Evolutionary conservation across 2,888 invertebrate species (phyloP).

Genomic region (Oegoconia quadripuncta): DNA sequence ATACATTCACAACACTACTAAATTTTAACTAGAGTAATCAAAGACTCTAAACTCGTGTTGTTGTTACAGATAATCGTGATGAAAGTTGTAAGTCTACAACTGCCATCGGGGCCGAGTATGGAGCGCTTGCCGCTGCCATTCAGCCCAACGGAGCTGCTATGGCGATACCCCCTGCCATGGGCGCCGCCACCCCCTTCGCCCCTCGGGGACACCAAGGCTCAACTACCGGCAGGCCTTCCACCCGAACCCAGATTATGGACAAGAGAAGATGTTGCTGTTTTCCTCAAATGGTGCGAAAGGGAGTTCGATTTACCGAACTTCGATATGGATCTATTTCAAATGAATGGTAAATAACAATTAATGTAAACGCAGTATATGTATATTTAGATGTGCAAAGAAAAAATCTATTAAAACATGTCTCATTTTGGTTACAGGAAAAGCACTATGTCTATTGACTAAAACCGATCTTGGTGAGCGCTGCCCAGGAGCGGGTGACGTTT

Average conservation of each 20-base stretch:
- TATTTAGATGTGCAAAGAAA: neutral
- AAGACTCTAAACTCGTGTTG: neutral
- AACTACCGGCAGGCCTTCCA: conserved; percentile 89
- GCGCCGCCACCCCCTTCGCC: conserved; percentile 84
- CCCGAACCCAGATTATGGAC: conserved; percentile 95
- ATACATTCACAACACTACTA: too few species aligned
- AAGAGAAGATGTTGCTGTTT: conserved; percentile 92
- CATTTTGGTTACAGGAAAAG: conserved; percentile 84
- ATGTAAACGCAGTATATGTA: neutral
- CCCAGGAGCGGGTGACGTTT: conserved; percentile 95
- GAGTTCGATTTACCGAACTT: conserved; percentile 95
- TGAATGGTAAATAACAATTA: conserved; percentile 86
- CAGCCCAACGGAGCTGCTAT: conserved; percentile 89
- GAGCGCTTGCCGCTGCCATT: conserved; percentile 89
- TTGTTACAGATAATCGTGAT: conserved; percentile 70
- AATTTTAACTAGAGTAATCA: too few species aligned
- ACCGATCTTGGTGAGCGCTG: conserved; percentile 94
- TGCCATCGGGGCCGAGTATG: conserved; percentile 86
- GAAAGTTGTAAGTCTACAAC: conserved; percentile 84
- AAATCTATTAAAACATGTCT: conserved; percentile 2
- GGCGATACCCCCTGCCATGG: conserved; percentile 91
- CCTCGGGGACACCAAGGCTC: conserved; percentile 90
- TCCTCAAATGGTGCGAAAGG: conserved; percentile 94
- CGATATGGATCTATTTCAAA: conserved; percentile 95
- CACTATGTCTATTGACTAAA: conserved; percentile 92